Evolutionary conservation across 2,797 vertebrate species (phyloP).

Genomic region (Cynopterus sphinx): DNA sequence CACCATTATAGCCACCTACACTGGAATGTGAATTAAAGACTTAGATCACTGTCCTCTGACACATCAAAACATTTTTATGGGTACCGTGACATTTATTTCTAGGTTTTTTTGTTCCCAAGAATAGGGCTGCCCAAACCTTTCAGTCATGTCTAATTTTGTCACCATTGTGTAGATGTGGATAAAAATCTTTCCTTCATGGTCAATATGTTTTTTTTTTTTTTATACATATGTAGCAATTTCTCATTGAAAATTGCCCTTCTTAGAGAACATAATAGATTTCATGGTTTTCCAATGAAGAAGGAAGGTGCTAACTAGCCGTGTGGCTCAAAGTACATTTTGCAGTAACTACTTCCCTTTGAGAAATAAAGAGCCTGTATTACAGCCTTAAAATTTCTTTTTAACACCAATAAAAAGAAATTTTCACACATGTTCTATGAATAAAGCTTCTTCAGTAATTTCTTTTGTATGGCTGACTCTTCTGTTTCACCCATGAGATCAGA

Average conservation of each 20-base stretch:
- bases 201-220: slow-evolving; percentile 52
- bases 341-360: slow-evolving; percentile 39
- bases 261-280: slow-evolving; percentile 65
- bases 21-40: not conserved
- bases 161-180: slow-evolving; percentile 20
- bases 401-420: slow-evolving; percentile 37
- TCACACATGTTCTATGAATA: slow-evolving; percentile 57
- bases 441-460: slow-evolving; percentile 46
- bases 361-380: slow-evolving; percentile 1
- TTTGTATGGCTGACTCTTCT: not conserved
- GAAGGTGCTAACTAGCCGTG: slow-evolving; percentile 45
- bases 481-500: not conserved
- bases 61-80: not conserved
- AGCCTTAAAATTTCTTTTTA: slow-evolving; percentile 59
- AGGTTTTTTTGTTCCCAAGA: slow-evolving; percentile 33
- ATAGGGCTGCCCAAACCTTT: slow-evolving; percentile 30
- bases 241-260: slow-evolving; percentile 36
- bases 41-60: not conserved
- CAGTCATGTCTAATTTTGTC: slow-evolving; percentile 55
- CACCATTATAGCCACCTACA: not conserved
- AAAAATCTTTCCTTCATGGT: slow-evolving; percentile 65
- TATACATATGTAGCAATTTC: slow-evolving; percentile 63
- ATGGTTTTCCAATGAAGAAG: slow-evolving; percentile 31
- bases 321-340: slow-evolving; percentile 32
- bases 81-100: not conserved